Percentiles rank a stretch among this genome's conserved stretches.
These are phyloP conservation scores for Parelbella ahira DNA, from an alignment of 2,888 invertebrate genomes.

Conservation along the genomic window DNA sequence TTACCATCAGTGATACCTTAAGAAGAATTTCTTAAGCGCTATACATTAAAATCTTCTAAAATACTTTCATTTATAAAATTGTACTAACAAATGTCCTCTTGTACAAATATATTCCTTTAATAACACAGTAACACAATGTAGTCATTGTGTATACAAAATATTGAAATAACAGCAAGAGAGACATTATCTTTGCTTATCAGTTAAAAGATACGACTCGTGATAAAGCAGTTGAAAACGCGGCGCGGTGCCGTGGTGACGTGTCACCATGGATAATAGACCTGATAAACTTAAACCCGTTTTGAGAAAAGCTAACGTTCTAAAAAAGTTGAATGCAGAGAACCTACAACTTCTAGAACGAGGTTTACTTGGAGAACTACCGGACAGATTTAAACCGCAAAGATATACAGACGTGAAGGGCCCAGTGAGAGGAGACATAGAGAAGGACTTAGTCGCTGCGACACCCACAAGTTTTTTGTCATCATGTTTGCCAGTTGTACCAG, in stretches of 20 bases:
- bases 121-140: conserved; percentile 11
- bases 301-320: conserved; percentile 59
- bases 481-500: conserved; percentile 55
- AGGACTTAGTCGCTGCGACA: conserved; percentile 65
- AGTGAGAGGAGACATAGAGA: conserved; percentile 50
- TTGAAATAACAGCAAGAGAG: conserved; percentile 31
- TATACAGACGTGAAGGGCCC: conserved; percentile 41
- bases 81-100: no score
- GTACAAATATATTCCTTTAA: no score
- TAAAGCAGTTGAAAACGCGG: conserved; percentile 57
- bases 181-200: conserved; percentile 62
- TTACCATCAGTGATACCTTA: no score
- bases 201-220: conserved; percentile 45
- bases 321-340: conserved; percentile 62
- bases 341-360: conserved; percentile 65
- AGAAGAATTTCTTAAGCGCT: no score
- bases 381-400: conserved; percentile 56
- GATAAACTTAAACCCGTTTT: conserved; percentile 50
- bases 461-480: conserved; percentile 65
- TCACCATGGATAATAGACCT: conserved; percentile 51
- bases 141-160: conserved; percentile 24
- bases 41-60: no score
- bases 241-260: conserved; percentile 59
- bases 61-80: no score
- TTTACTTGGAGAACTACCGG: conserved; percentile 62